phyloP scores from a whole-genome alignment of 2,797 vertebrate genomes.

The Morelia viridis region DNA sequence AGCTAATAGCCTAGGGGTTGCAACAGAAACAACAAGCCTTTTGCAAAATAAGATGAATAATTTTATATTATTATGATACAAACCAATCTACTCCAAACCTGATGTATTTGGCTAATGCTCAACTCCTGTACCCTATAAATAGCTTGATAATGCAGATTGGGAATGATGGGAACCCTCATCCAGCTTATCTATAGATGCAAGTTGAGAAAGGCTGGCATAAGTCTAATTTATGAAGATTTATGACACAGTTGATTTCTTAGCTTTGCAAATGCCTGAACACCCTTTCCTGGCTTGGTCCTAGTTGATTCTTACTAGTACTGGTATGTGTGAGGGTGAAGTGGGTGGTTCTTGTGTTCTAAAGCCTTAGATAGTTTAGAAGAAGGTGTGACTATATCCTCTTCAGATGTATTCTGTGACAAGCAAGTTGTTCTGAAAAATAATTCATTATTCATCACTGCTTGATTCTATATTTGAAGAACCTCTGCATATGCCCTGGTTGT shows the following conservation, averaged over 20 bases:
- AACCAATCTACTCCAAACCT: background rate
- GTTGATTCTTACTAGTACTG: constrained; percentile 41
- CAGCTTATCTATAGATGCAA: background rate
- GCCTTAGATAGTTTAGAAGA: background rate
- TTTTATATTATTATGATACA: background rate
- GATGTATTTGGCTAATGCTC: background rate
- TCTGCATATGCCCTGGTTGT: background rate
- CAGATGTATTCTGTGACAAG: background rate
- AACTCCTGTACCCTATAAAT: background rate
- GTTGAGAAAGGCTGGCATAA: background rate
- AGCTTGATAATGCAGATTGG: background rate
- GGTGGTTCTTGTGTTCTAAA: constrained; percentile 41
- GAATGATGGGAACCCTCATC: background rate
- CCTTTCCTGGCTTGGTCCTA: constrained; percentile 39
- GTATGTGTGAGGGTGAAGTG: constrained; percentile 33
- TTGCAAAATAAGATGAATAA: background rate
- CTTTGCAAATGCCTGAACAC: background rate
- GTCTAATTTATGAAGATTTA: background rate
- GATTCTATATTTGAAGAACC: background rate
- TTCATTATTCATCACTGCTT: background rate
- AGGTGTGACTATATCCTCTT: background rate
- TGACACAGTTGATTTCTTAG: too few relatives aligned
- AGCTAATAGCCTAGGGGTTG: background rate
- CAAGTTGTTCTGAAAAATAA: background rate
- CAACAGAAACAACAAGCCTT: background rate